A percentile compares a stretch with the other conserved stretches of the same genome.
Evolutionary conservation across 1,140 invertebrate species (phyloP).

Genomic region (Dolichoris vasculosae): DNA sequence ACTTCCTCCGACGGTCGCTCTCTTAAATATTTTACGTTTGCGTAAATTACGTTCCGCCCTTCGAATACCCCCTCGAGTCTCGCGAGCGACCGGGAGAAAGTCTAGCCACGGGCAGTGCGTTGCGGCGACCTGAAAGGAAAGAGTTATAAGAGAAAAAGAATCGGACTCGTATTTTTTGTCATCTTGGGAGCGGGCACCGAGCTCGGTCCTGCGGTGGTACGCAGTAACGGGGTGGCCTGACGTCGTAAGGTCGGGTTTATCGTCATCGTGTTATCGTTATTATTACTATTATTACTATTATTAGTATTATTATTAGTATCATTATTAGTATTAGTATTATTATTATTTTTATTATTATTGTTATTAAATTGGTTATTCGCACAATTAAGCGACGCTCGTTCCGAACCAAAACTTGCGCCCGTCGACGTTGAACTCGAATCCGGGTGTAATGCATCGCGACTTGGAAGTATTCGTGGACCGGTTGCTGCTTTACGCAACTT

Average conservation of each 20-base stretch:
- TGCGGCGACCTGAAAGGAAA: neutral
- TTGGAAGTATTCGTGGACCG: too few relatives aligned
- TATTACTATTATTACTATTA: conserved; percentile 22
- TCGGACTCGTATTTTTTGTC: neutral
- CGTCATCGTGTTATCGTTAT: neutral
- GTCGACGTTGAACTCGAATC: neutral
- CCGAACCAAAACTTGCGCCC: conserved; percentile 44
- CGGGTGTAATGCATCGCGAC: neutral
- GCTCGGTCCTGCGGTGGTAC: conserved; percentile 71
- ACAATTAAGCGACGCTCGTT: conserved; percentile 61
- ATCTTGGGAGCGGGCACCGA: conserved; percentile 63
- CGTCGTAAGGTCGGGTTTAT: conserved; percentile 58
- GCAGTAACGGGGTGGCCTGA: conserved; percentile 74
- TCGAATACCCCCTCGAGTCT: neutral
- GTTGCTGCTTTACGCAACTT: neutral
- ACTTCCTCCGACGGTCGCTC: neutral
- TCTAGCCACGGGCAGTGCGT: neutral
- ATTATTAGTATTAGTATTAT: conserved; percentile 27
- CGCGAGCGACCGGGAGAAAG: neutral
- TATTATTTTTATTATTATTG: conserved; percentile 1
- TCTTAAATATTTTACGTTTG: neutral
- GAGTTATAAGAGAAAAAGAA: neutral
- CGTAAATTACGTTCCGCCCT: too few relatives aligned
- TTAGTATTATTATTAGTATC: conserved; percentile 29
- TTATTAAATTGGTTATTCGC: conserved; percentile 66